A percentile compares a stretch with the other conserved stretches of the same genome.
These are phyloP conservation scores for Zenarchopterus dispar DNA, from an alignment of 2,797 vertebrate species.

Conservation along the genomic window DNA sequence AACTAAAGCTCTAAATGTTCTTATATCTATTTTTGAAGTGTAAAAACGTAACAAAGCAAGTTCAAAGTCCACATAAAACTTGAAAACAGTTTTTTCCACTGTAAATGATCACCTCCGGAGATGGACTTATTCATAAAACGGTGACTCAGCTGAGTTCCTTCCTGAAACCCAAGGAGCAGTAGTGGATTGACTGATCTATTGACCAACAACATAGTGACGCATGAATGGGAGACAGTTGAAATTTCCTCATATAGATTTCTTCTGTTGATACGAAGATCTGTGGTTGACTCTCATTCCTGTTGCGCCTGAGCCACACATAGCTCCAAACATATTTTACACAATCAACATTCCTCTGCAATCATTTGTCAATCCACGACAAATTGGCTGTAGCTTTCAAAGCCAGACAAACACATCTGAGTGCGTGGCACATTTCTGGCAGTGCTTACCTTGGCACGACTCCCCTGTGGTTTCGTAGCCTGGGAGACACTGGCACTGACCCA, in stretches of 20 bases:
- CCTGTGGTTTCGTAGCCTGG: slow-evolving; percentile 86
- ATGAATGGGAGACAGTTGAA: slow-evolving; percentile 5
- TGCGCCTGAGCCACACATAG: slow-evolving; percentile 21
- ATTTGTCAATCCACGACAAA: slow-evolving; percentile 43
- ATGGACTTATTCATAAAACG: slow-evolving; percentile 36
- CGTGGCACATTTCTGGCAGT: slow-evolving; percentile 26
- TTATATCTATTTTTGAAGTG: not conserved
- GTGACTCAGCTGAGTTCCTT: slow-evolving; percentile 36
- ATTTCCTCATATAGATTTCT: slow-evolving; percentile 6
- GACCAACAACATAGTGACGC: slow-evolving; percentile 51
- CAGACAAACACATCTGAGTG: slow-evolving; percentile 41
- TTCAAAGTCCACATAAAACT: slow-evolving; percentile 22
- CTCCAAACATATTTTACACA: slow-evolving; percentile 36
- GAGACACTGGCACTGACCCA: slow-evolving; percentile 91
- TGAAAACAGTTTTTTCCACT: slow-evolving; percentile 13
- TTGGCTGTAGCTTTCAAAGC: slow-evolving; percentile 37
- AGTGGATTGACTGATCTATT: slow-evolving; percentile 52
- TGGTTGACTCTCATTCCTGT: slow-evolving; percentile 15
- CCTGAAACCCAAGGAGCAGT: slow-evolving; percentile 45
- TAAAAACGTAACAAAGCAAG: slow-evolving; percentile 7
- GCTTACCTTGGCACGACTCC: slow-evolving; percentile 89
- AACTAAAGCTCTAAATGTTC: not conserved
- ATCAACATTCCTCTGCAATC: slow-evolving; percentile 57
- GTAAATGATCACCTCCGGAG: slow-evolving; percentile 25
- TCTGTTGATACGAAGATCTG: slow-evolving; percentile 24